Evolutionary conservation across 2,113 vertebrate species (phyloP).

Genomic region (Microcebus lehilahytsara): DNA sequence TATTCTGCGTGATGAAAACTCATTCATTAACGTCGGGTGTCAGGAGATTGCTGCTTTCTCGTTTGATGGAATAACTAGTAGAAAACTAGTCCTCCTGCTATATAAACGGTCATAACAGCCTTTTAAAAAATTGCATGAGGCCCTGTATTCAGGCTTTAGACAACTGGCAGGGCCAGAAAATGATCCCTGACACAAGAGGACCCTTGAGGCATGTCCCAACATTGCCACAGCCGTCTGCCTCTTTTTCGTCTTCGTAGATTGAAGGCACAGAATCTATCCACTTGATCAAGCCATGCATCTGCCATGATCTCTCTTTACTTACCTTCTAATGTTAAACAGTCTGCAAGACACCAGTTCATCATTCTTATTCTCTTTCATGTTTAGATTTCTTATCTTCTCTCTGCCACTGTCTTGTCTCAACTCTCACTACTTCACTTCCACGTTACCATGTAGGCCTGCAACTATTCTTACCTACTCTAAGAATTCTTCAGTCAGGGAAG

Average conservation of each 20-base stretch:
- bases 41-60: background rate
- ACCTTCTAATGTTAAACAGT: background rate
- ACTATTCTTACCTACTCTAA: background rate
- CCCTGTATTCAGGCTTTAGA: background rate
- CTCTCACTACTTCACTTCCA: background rate
- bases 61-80: background rate
- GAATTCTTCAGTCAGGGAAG: background rate
- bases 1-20: background rate
- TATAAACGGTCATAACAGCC: background rate
- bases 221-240: background rate
- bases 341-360: background rate
- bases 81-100: background rate
- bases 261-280: no score
- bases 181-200: background rate
- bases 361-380: background rate
- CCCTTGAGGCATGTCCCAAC: background rate
- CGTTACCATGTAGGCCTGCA: background rate
- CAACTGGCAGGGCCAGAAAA: background rate
- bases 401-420: background rate
- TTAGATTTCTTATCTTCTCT: background rate
- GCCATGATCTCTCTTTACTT: background rate
- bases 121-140: background rate
- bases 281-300: background rate
- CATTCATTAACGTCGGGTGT: background rate
- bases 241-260: background rate